A percentile compares a stretch with the other conserved stretches of the same genome.
Evolutionary conservation across 2,888 invertebrate genomes (phyloP).

Genomic region (Lucinisca nassula): DNA sequence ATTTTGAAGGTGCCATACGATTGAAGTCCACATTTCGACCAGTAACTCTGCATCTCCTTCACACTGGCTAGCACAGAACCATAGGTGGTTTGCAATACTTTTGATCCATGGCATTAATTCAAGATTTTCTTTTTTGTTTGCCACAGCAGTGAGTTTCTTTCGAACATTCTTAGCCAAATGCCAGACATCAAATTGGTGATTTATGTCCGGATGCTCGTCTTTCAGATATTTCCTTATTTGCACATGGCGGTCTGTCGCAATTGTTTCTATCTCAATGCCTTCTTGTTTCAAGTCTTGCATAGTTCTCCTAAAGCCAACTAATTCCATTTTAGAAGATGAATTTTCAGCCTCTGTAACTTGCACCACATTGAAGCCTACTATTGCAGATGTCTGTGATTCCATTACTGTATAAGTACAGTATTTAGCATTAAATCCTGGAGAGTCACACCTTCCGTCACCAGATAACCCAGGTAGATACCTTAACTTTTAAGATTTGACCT

Average conservation of each 20-base stretch:
- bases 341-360: slow-evolving; percentile 46
- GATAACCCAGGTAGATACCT: no score
- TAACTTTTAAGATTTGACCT: no score
- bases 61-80: slow-evolving; percentile 45
- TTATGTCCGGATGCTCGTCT: slow-evolving; percentile 8
- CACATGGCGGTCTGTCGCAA: slow-evolving; percentile 55
- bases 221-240: slow-evolving; percentile 38
- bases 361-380: slow-evolving; percentile 35
- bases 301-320: slow-evolving; percentile 33
- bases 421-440: slow-evolving; percentile 49
- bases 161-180: slow-evolving; percentile 34
- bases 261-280: slow-evolving; percentile 28
- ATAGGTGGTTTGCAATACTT: slow-evolving; percentile 37
- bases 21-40: slow-evolving; percentile 36
- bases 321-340: slow-evolving; percentile 13
- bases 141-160: slow-evolving; percentile 28
- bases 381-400: slow-evolving; percentile 25
- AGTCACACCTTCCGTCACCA: slow-evolving; percentile 57
- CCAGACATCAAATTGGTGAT: slow-evolving; percentile 60
- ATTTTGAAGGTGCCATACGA: slow-evolving; percentile 34
- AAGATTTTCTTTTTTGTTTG: not conserved
- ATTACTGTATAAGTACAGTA: slow-evolving; percentile 45
- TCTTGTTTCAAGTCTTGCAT: slow-evolving; percentile 35
- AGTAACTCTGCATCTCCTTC: slow-evolving; percentile 38
- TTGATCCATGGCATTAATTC: slow-evolving; percentile 28